Evolutionary conservation across 2,113 vertebrate species (phyloP), one percentile per base, ranked within the genome.

Genomic region (Albula goreensis): DNA sequence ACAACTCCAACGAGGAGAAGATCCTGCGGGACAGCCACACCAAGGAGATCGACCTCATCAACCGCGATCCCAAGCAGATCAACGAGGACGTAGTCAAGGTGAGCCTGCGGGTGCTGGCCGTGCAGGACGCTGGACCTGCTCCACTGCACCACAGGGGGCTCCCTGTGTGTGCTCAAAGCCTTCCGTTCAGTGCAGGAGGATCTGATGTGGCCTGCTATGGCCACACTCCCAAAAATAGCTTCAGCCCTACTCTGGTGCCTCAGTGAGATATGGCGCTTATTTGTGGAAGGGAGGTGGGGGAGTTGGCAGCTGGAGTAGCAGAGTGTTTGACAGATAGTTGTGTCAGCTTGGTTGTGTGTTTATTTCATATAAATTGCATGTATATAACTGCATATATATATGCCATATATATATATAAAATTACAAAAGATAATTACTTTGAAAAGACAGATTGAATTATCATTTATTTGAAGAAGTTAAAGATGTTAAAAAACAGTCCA

Each of bases 21-120:
- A 97, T 97, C 50, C 83, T 96, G 88, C 97, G 95, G 90, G 97
- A 97, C 94, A 96, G 94, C 87, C 96, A 97, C 94, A 96, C 89
- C 91, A 99, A 99, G 91, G 97, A 99, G 94, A 99, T 98, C 0
- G 97, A 98, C 93, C 94, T 99, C 87, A 97, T 97, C 84, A 97
- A 99, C 95, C 95, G 97, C 12, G 97, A 98, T 93, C 97, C 98
- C 19, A 98, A 97, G 90, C 96, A 92, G 85, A 98, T 99, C 89
- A 98, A 98, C 50, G 97, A 98, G 88, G 97, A 98, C 81, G 96
- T 98, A 0, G 96, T 98, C 41, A 98, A 98, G 97, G 97, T 98
- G 96, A 87, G 91, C 91, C 66, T 50, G 0, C 10, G 41, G 19
- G 57, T 19, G 3, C 6, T 80, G 3, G 0, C 4, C n/a, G 50